Conservation (phyloP, 1,140 invertebrate genomes). For the Leucophenga varia region DNA sequence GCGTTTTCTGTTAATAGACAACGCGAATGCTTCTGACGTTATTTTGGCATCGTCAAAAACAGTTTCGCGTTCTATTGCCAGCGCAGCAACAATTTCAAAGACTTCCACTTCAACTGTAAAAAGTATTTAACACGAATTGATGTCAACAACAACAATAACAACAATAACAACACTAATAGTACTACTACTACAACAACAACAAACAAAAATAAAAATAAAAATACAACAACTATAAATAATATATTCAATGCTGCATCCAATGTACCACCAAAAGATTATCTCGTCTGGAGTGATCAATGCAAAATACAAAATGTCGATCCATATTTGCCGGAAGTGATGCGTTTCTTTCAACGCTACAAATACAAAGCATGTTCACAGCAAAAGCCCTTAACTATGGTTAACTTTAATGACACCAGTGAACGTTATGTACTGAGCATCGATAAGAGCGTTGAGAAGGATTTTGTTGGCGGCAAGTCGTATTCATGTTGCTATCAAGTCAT, state of each 20-base stretch:
- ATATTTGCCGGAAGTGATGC: constrained; percentile 65
- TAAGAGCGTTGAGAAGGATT: constrained; percentile 38
- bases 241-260: neutral
- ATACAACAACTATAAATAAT: neutral
- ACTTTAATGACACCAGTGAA: constrained; percentile 30
- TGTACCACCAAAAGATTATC: constrained; percentile 57
- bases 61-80: neutral
- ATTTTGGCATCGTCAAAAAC: neutral
- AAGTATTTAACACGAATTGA: too few relatives aligned
- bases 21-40: neutral
- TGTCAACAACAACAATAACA: too few relatives aligned
- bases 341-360: constrained; percentile 61
- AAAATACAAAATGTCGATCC: constrained; percentile 70
- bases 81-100: too few relatives aligned
- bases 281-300: constrained; percentile 70
- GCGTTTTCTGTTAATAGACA: too few relatives aligned
- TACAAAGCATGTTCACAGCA: constrained; percentile 62
- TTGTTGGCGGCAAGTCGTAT: constrained; percentile 36
- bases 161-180: too few relatives aligned
- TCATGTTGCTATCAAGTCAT: constrained; percentile 62
- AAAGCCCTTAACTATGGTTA: constrained; percentile 58
- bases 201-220: too few relatives aligned
- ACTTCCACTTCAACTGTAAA: too few relatives aligned
- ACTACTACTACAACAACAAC: too few relatives aligned
- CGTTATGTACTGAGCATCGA: constrained; percentile 40